Base-by-base conservation (phyloP, 1,140 invertebrate species). In the Cataglyphis hispanica region DNA sequence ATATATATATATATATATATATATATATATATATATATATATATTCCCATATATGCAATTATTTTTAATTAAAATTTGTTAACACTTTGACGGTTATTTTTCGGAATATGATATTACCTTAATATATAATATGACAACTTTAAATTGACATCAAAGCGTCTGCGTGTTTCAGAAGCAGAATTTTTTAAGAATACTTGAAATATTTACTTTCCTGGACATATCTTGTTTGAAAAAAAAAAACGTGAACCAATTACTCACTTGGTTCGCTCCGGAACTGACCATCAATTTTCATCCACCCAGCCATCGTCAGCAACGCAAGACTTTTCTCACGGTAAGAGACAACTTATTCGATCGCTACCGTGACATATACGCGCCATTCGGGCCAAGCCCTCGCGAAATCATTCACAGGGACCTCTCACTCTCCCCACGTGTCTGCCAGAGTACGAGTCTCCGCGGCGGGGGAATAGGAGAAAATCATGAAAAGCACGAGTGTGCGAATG, bases 381-480 rank as follows among this genome's bases (percentile, higher is more conserved):
- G 16, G 70, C 69, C 87, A 70, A 86, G 75, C 56, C 87, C 56
- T 31, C 81, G 75, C 46, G 61, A 56, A 66, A 86, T 86, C 58
- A 86, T 88, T 86, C 87, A 86, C 83, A 27, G 46, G 34, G 27
- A 61, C 87, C 76, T 86, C 84, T 86, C 76, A 31, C 88, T 86
- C 84, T 72, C 86, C 61, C 76, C 69, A 43, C 86, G 76, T 76
- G 60, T 3, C 43, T 53, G 7, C 27, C 22, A 1, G 25, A 40
- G n/a, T 40, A 58, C 50, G 46, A n/a, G 63, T 31, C 37, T 58
- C 11, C 31, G 56, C 16, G 53, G 37, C 43, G 13, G 37, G 40
- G 27, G 83, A 87, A 85, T 84, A 85, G 85, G 87, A 85, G 75
- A 91, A 87, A 77, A 88, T 91, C 85, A 83, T 86, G 87, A 81